Base-by-base conservation (phyloP, 2,888 invertebrate species). In the Corbicula japonica region DNA sequence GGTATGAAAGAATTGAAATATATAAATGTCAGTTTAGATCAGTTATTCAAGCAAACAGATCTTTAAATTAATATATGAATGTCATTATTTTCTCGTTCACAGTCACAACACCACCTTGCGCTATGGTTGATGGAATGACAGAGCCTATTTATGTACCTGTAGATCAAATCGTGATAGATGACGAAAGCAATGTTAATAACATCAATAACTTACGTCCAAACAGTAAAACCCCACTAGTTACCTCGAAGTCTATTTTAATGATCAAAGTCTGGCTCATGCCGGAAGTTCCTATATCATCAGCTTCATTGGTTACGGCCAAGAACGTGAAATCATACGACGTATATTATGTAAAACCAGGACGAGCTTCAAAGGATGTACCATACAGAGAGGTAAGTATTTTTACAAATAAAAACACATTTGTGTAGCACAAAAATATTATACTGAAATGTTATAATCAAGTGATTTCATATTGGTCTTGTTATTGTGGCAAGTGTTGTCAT, bases 81-180 rank as follows among this genome's bases (percentile, higher is more conserved):
- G n/a, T n/a, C n/a, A n/a, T n/a, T n/a, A n/a, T n/a, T n/a, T n/a
- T n/a, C n/a, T n/a, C n/a, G n/a, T n/a, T n/a, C n/a, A n/a, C 63
- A 46, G 38, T 21, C 3, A 15, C 34, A 1, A 21, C 69, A 4
- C 21, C 69, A 26, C 70, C 60, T 15, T 75, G 75, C 54, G 54
- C 38, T 10, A 56, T 68, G 44, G 15, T 60, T 21, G 61, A 75
- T n/a, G 75, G 75, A 4, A 75, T 75, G 75, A 46, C 50, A 5
- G 68, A 75, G 30, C 75, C 75, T 2, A 23, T 54, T 12, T 68
- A 61, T 26, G 52, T 75, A 23, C 52, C 68, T 15, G 26, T 32
- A 15, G 50, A 68, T 18, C 48, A 60, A 21, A 68, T 75, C 15
- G 32, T 75, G 2, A 41, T 60, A 18, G 68, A 68, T n/a, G 32